Evolutionary conservation across 2,113 vertebrate species (phyloP), one percentile per base, ranked within the genome.

Genomic region (Petrocephalus microphthalmus): DNA sequence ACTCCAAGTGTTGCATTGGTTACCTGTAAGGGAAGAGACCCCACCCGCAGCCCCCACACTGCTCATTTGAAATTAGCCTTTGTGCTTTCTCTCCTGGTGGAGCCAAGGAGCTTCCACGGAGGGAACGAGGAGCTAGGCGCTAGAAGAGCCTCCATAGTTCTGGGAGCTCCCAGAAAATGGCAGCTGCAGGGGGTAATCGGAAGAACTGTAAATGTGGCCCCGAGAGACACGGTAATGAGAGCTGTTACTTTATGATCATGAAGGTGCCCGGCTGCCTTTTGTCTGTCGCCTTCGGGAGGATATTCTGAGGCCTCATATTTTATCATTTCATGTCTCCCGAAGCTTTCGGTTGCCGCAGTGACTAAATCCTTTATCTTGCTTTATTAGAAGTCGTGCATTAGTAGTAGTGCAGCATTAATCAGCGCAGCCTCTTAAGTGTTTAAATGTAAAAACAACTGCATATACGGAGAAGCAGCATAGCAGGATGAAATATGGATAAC

Each of bases 281-380:
- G 0, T 7, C 2, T 37, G n/a, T 92, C 89, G 85, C 87, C 88
- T 53, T 81, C 89, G 71, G 67, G 88, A 90, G 89, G 88, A 85
- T 84, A 71, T 64, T 89, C 67, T 22, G 83, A 74, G 89, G 49
- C 83, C 64, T 85, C 33, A 49, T 87, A 88, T 91, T 90, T 25
- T 90, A 42, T 56, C 45, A 56, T 57, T 60, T 52, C 19, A 33
- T n/a, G 54, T 54, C 11, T 22, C 19, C 15, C 29, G 33, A 13
- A 15, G 33, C 11, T 83, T 42, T 49, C 8, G 45, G 47, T n/a
- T n/a, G 78, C 33, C n/a, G 19, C 17, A 0, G 42, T 11, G 7
- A 49, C 45, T 22, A 82, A 8, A 82, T 82, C 20, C 17, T 83
- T 83, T 49, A 22, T 45, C 19, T 7, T 81, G 29, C 19, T 81